Percentiles rank a stretch among this genome's conserved stretches.
phyloP scores from a whole-genome alignment of 2,888 invertebrate genomes.

The Chaitophorus viminalis region DNA sequence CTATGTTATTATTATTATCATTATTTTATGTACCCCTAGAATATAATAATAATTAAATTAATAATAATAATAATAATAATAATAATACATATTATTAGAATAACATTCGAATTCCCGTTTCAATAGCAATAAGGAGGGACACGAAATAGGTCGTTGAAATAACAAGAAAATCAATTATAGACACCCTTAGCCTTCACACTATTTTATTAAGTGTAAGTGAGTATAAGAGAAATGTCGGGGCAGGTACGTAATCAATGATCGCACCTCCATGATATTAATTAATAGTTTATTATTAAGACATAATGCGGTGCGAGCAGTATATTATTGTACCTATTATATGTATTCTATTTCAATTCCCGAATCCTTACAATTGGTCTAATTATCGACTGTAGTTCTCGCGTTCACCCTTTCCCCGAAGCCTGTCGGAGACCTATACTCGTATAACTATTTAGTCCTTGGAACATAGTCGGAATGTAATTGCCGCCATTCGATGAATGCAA shows the following conservation, averaged over 20 bases:
- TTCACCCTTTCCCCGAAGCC: not conserved
- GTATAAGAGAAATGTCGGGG: not conserved
- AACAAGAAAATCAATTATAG: not conserved
- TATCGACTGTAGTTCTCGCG: not conserved
- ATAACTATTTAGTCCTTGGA: not conserved
- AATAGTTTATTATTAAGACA: not conserved
- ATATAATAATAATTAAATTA: no score
- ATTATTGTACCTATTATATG: not conserved
- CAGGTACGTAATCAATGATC: not conserved
- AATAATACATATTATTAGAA: not conserved
- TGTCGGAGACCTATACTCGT: conserved; percentile 27
- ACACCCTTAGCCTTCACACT: not conserved
- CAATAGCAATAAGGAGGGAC: not conserved
- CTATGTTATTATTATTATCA: not conserved
- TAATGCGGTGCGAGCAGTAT: not conserved
- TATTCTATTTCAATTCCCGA: not conserved
- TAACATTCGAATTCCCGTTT: not conserved
- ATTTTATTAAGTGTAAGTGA: not conserved
- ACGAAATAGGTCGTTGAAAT: not conserved
- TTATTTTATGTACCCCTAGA: not conserved
- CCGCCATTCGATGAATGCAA: not conserved
- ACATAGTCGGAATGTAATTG: not conserved
- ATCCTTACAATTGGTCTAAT: conserved; percentile 42
- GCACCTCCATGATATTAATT: not conserved
- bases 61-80: no score